These are phyloP conservation scores for Onychomys leucogaster DNA, from an alignment of 2,797 vertebrate species.

Conservation along the genomic window DNA sequence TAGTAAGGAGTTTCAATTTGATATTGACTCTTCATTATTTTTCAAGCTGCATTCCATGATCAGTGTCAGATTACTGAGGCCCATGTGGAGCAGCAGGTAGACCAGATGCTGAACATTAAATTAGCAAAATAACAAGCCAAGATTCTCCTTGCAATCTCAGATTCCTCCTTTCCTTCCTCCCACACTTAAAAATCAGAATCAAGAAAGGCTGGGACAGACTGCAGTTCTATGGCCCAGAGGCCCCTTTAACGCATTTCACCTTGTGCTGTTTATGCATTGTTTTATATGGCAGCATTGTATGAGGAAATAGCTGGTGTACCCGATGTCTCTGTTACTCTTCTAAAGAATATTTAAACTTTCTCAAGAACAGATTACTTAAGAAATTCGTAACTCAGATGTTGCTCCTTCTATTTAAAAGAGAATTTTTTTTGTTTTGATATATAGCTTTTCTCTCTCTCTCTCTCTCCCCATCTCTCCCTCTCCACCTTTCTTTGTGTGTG, in stretches of 20 bases:
- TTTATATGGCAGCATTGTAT: background rate
- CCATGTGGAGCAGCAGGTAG: constrained; percentile 34
- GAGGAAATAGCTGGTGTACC: background rate
- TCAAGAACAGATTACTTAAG: background rate
- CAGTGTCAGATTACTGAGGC: background rate
- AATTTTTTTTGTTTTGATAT: constrained; percentile 35
- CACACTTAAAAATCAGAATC: background rate
- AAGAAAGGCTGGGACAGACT: background rate
- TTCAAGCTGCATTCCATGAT: constrained; percentile 64
- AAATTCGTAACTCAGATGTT: constrained; percentile 44
- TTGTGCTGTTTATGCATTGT: background rate
- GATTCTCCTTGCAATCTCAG: constrained; percentile 52
- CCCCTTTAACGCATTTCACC: background rate
- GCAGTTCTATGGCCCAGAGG: background rate
- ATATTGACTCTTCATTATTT: constrained; percentile 73
- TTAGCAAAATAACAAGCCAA: constrained; percentile 68
- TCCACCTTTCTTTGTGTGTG: background rate
- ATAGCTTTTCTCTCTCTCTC: background rate
- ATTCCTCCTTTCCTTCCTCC: constrained; percentile 31
- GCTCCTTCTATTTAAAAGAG: constrained; percentile 1
- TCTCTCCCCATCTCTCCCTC: background rate
- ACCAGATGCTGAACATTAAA: constrained; percentile 72
- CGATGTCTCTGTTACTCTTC: background rate
- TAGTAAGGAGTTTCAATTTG: constrained; percentile 51
- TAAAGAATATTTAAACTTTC: constrained; percentile 32